Percentiles rank a stretch among this genome's conserved stretches.
Evolutionary conservation across 2,888 invertebrate species (phyloP).

Genomic region (Eilema depressum): DNA sequence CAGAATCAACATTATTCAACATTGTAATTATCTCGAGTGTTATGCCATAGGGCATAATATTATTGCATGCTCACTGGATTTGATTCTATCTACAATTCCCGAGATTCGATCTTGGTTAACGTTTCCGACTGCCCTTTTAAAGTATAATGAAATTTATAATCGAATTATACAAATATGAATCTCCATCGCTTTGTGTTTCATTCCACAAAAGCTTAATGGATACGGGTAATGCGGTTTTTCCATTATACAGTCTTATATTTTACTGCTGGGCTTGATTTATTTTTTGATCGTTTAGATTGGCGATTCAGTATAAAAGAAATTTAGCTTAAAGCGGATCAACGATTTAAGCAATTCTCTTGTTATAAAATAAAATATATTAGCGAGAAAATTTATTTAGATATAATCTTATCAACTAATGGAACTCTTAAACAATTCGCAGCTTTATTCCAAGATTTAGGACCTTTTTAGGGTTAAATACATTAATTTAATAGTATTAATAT

Average conservation of each 20-base stretch:
- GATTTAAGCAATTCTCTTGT: slow-evolving; percentile 5
- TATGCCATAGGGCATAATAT: slow-evolving; percentile 5
- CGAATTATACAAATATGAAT: slow-evolving; percentile 23
- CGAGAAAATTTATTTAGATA: slow-evolving; percentile 38
- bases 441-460: background rate
- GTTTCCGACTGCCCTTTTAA: slow-evolving; percentile 5
- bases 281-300: background rate
- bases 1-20: slow-evolving; percentile 8
- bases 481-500: background rate
- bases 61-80: slow-evolving; percentile 14
- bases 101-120: slow-evolving; percentile 7
- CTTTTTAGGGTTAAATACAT: background rate
- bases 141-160: slow-evolving; percentile 23
- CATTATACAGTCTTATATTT: slow-evolving; percentile 10
- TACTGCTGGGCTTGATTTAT: background rate
- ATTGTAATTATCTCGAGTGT: slow-evolving; percentile 30
- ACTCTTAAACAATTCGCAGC: background rate
- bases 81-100: slow-evolving; percentile 14
- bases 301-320: slow-evolving; percentile 3
- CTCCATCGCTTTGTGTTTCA: slow-evolving; percentile 12
- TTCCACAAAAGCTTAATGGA: slow-evolving; percentile 22
- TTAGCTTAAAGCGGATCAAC: slow-evolving; percentile 1
- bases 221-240: slow-evolving; percentile 14
- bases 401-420: slow-evolving; percentile 7
- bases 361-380: slow-evolving; percentile 5